Evolutionary conservation across 2,888 invertebrate species (phyloP).

Genomic region (Ennomos fuscantarius): DNA sequence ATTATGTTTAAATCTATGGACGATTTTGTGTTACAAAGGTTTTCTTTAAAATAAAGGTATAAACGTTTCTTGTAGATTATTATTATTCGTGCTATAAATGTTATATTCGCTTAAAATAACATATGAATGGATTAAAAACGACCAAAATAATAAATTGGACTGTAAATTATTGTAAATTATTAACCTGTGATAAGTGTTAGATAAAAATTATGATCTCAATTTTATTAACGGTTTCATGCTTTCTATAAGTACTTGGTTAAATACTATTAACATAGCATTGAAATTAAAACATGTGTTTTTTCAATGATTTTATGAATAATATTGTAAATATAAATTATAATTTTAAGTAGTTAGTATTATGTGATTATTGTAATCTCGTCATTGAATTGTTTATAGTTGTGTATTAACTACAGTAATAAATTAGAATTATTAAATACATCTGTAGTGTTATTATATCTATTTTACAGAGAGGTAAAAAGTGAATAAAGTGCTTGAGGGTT

Average conservation of each 20-base stretch:
- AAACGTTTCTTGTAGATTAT: not conserved
- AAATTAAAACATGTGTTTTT: constrained; percentile 33
- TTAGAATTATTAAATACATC: constrained; percentile 44
- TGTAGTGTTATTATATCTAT: constrained; percentile 28
- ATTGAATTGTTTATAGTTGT: constrained; percentile 66
- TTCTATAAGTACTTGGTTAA: constrained; percentile 25
- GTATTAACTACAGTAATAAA: constrained; percentile 53
- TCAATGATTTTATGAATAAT: constrained; percentile 31
- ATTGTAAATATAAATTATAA: constrained; percentile 53
- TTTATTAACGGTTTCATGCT: constrained; percentile 28
- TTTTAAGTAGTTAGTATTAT: constrained; percentile 26
- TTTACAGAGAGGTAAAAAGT: too few species aligned
- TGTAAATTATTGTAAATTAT: constrained; percentile 71
- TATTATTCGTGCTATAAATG: constrained; percentile 12
- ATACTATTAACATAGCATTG: constrained; percentile 7
- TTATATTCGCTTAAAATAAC: constrained; percentile 16
- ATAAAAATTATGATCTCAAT: constrained; percentile 43
- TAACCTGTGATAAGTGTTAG: constrained; percentile 79
- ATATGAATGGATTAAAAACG: constrained; percentile 47
- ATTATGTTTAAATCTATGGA: too few species aligned
- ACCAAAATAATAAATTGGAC: constrained; percentile 63
- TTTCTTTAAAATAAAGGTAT: too few species aligned
- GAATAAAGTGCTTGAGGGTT: too few species aligned
- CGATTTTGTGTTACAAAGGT: too few species aligned
- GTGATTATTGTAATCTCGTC: constrained; percentile 37